phyloP scores from a whole-genome alignment of 2,888 invertebrate genomes.

The Rhaphigaster nebulosa region DNA sequence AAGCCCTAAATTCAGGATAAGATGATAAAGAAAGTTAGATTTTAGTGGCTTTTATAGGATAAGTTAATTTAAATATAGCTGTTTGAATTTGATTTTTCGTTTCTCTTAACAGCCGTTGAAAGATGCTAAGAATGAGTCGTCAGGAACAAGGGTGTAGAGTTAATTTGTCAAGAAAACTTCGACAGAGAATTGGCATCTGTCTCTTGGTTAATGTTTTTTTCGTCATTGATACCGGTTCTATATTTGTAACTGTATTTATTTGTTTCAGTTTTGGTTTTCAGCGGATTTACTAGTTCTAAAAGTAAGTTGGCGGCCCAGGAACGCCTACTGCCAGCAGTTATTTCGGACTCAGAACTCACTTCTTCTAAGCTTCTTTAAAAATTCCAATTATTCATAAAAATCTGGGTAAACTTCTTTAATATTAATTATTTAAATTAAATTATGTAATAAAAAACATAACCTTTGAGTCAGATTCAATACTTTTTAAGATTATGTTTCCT shows the following conservation, averaged over 20 bases:
- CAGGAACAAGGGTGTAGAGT: neutral
- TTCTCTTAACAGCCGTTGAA: neutral
- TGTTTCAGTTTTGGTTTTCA: neutral
- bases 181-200: conserved; percentile 15
- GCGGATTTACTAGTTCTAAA: conserved; percentile 23
- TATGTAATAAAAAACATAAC: too few species aligned
- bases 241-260: conserved; percentile 5
- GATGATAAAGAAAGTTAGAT: too few species aligned
- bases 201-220: neutral
- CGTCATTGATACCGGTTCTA: conserved; percentile 5
- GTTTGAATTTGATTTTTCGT: neutral
- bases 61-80: neutral
- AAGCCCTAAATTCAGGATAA: too few species aligned
- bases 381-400: neutral
- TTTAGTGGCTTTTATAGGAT: too few species aligned
- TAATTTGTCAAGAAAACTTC: conserved; percentile 35
- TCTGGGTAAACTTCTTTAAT: neutral
- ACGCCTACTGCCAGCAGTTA: conserved; percentile 3
- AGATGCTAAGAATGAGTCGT: neutral
- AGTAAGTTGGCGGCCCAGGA: conserved; percentile 6
- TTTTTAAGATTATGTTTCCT: too few species aligned
- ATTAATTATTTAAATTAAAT: neutral
- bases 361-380: neutral
- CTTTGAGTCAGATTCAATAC: too few species aligned
- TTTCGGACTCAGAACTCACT: neutral